These are phyloP conservation scores for Lateolabrax maculatus DNA, from an alignment of 2,797 vertebrate species.

Conservation along the genomic window DNA sequence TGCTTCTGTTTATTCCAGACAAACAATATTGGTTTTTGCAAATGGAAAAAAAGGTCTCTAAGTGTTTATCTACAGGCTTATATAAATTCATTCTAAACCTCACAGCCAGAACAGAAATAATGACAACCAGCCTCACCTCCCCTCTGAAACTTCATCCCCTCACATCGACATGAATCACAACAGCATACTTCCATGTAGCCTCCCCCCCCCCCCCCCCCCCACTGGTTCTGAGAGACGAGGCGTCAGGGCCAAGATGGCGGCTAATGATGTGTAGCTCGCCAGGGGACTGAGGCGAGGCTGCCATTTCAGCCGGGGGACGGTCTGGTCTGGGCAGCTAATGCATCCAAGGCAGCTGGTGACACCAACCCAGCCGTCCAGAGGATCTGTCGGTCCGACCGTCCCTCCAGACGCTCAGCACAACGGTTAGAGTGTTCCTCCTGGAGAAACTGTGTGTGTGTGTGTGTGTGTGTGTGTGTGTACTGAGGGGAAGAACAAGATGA, in stretches of 20 bases:
- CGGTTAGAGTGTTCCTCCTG: not conserved
- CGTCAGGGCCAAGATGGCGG: conserved; percentile 53
- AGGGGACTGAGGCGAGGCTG: conserved; percentile 40
- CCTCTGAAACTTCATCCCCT: conserved; percentile 1
- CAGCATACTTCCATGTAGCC: not conserved
- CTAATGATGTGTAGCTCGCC: conserved; percentile 56
- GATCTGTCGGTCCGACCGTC: not conserved
- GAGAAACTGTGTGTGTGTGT: conserved; percentile 1
- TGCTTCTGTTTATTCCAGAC: conserved; percentile 3
- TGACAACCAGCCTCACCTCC: not conserved
- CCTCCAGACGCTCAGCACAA: not conserved
- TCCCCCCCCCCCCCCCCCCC: not conserved
- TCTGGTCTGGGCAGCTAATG: conserved; percentile 26
- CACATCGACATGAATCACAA: not conserved
- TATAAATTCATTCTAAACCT: not conserved
- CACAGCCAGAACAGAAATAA: conserved; percentile 21
- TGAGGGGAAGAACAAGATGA: not conserved
- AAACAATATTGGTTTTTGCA: not conserved
- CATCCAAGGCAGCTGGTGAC: conserved; percentile 59
- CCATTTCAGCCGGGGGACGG: conserved; percentile 35
- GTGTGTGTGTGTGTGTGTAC: not conserved
- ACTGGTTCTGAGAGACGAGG: conserved; percentile 28
- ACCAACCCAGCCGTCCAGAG: conserved; percentile 31
- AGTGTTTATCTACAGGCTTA: not conserved
- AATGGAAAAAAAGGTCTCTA: not conserved